These are phyloP conservation scores for Drosophila rufa DNA, from an alignment of 1,140 invertebrate species.

Conservation along the genomic window DNA sequence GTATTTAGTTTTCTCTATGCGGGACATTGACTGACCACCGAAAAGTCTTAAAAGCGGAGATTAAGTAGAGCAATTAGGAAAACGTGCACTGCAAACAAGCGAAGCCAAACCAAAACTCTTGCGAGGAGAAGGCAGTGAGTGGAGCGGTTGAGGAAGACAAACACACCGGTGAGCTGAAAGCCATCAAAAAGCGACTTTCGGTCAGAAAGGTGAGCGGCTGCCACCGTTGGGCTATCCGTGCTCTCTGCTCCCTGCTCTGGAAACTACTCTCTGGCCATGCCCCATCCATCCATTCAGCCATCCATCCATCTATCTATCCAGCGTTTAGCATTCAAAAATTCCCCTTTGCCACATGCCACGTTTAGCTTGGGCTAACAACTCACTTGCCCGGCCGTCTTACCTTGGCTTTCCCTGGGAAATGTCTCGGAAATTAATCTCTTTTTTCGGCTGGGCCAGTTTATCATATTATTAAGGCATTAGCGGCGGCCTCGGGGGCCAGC, in stretches of 20 bases:
- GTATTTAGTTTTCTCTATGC: slow-evolving; percentile 55
- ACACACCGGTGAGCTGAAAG: slow-evolving; percentile 44
- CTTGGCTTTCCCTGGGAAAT: slow-evolving; percentile 45
- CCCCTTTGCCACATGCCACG: slow-evolving; percentile 50
- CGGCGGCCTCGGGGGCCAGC: slow-evolving; percentile 31
- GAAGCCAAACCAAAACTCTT: slow-evolving; percentile 20
- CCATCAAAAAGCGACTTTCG: slow-evolving; percentile 52
- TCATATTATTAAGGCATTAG: slow-evolving; percentile 62
- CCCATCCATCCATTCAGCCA: background rate
- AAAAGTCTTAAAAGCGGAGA: slow-evolving; percentile 60
- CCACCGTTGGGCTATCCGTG: slow-evolving; percentile 4
- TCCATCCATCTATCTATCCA: slow-evolving; percentile 1
- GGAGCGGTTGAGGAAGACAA: slow-evolving; percentile 27
- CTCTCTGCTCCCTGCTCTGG: slow-evolving; percentile 41
- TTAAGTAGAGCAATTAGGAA: slow-evolving; percentile 73
- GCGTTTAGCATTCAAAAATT: slow-evolving; percentile 37
- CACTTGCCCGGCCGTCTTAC: slow-evolving; percentile 19
- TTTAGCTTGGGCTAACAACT: slow-evolving; percentile 53
- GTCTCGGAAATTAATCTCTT: slow-evolving; percentile 54
- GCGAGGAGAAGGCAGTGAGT: slow-evolving; percentile 2
- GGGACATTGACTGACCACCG: slow-evolving; percentile 63
- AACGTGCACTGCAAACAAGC: slow-evolving; percentile 50
- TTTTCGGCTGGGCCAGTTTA: slow-evolving; percentile 36
- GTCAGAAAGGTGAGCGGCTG: slow-evolving; percentile 54
- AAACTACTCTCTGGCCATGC: slow-evolving; percentile 18